A percentile compares a stretch with the other conserved stretches of the same genome.
Evolutionary conservation across 2,888 invertebrate species (phyloP).

Genomic region (Tenodera sinensis): DNA sequence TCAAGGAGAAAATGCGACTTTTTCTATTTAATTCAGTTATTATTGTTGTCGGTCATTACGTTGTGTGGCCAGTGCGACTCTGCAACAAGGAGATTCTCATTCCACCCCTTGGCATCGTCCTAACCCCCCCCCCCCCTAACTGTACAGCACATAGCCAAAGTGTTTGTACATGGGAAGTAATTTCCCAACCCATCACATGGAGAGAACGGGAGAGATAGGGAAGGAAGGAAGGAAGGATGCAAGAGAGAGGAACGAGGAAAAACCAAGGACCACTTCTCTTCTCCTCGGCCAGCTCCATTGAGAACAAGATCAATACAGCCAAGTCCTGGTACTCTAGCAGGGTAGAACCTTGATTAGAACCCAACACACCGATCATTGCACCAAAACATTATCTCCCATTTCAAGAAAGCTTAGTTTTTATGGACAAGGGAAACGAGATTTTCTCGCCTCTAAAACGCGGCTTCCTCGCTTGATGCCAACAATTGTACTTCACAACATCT

Average conservation of each 20-base stretch:
- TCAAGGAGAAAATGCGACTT: too few species aligned
- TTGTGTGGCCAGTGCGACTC: neutral
- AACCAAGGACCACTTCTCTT: conserved; percentile 24
- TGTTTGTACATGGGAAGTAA: conserved; percentile 34
- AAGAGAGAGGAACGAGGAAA: conserved; percentile 3
- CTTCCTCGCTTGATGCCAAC: neutral
- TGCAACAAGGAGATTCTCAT: neutral
- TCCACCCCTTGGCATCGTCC: neutral
- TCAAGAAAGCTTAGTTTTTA: neutral
- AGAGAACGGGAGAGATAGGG: conserved; percentile 10
- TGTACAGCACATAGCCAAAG: conserved; percentile 30
- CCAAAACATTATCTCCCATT: neutral
- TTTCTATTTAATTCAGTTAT: too few species aligned
- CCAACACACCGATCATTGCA: neutral
- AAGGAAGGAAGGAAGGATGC: neutral
- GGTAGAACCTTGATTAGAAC: conserved; percentile 12
- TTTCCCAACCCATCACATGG: conserved; percentile 28
- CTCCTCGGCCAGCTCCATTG: conserved; percentile 31
- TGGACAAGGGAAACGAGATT: neutral
- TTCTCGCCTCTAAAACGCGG: neutral
- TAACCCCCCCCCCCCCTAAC: neutral
- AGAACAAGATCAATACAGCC: conserved; percentile 33
- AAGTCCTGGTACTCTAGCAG: neutral
- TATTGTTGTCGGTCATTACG: too few species aligned
- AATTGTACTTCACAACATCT: neutral